Evolutionary conservation across 2,797 vertebrate species (phyloP).

Genomic region (Crypturellus tataupa): DNA sequence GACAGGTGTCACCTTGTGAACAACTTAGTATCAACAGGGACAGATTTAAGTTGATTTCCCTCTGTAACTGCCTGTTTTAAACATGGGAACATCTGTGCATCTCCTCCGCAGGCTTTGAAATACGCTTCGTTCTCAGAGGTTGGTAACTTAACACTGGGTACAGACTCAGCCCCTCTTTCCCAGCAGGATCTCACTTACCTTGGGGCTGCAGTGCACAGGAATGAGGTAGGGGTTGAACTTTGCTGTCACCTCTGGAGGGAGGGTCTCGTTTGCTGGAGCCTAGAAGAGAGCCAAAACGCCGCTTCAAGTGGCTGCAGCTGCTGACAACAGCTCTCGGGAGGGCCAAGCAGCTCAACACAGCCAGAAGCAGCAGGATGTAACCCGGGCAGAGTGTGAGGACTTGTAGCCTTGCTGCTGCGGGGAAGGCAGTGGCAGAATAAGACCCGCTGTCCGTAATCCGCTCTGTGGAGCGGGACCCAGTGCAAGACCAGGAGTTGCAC

Average conservation of each 20-base stretch:
- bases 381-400: not conserved
- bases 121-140: not conserved
- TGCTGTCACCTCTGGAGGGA: conserved; percentile 68
- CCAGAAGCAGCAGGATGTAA: not conserved
- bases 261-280: conserved; percentile 81
- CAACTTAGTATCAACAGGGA: too few species aligned
- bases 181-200: conserved; percentile 80
- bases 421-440: not conserved
- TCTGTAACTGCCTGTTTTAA: not conserved
- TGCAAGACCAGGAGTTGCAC: not conserved
- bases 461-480: too few species aligned
- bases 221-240: conserved; percentile 80
- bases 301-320: not conserved
- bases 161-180: not conserved
- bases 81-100: not conserved
- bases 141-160: not conserved
- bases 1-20: not conserved
- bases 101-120: not conserved
- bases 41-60: not conserved
- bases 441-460: accelerated
- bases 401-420: not conserved
- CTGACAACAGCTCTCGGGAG: not conserved
- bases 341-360: accelerated
- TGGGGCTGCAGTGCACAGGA: conserved; percentile 89
- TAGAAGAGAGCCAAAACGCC: conserved; percentile 73